Base-by-base conservation (phyloP, 2,888 invertebrate genomes). In the Agrilus mali region DNA sequence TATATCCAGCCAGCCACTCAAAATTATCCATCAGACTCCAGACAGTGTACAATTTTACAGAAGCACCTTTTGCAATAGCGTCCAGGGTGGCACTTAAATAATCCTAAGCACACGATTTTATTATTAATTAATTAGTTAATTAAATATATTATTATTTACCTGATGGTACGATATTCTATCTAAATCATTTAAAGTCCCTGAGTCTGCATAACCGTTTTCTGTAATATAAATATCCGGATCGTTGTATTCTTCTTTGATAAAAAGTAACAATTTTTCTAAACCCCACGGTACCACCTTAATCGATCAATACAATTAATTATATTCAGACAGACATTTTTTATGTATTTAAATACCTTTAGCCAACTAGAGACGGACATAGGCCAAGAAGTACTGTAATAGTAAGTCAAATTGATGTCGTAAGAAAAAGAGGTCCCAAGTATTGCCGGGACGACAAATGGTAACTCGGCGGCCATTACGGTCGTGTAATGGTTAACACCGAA, bases 11-110 rank as follows among this genome's bases (percentile, higher is more conserved):
- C 48, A 70, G 70, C 84, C 85, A 86, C 60, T 86, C 84, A 57
- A 78, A 83, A 57, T 82, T 82, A 54, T 86, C 86, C 60, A 85
- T 69, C 8, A 87, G 63, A 47, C 79, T 79, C 83, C 84, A 85
- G 42, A 77, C 74, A 0, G 79, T 73, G 56, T 84, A 86, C 0
- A 78, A 83, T 2, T 67, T 55, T 1, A 78, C 68, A 34, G 63
- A 63, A 47, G 72, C 75, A 0, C 71, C 69, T 54, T 78, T 77
- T 31, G 69, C 66, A 3, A 60, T 55, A 2, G 58, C 51, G 17
- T 55, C 50, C 27, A 56, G 42, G 4, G 59, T 32, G 8, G 48
- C 47, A 16, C 44, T 48, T 33, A 60, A 46, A 40, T 58, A 52
- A 44, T 47, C 44, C 59, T 59, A 39, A 32, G 50, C 34, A 6